These are phyloP conservation scores for Aurelia aurita complex sp. Pacific DNA, from an alignment of 30 jellyfish, hydroid and myxozoan genomes.

Conservation along the genomic window DNA sequence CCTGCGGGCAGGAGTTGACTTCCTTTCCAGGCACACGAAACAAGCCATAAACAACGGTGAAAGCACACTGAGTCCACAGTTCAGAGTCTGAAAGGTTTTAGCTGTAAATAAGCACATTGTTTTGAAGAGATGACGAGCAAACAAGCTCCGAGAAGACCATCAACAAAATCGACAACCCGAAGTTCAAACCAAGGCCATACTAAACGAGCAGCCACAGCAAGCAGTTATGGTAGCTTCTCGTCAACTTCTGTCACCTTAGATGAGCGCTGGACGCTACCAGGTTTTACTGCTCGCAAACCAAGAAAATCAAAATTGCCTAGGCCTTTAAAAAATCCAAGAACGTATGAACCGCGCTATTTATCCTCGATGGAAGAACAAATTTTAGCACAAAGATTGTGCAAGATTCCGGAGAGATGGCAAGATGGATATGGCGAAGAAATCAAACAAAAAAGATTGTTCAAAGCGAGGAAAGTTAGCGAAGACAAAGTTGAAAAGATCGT, in stretches of 20 bases:
- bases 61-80: no score
- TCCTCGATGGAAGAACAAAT: constrained; percentile 49
- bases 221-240: no score
- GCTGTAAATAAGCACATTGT: no score
- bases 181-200: no score
- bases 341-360: constrained; percentile 42
- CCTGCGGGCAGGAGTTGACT: no score
- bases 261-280: constrained; percentile 13
- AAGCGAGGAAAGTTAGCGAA: constrained; percentile 21
- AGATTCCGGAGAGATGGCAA: constrained; percentile 59
- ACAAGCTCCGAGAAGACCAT: background rate
- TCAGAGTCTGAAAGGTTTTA: no score
- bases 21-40: no score
- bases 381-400: constrained; percentile 39
- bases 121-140: background rate
- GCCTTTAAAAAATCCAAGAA: constrained; percentile 41
- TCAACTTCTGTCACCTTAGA: background rate
- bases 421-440: constrained; percentile 42
- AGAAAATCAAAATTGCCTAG: constrained; percentile 50
- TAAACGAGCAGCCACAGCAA: no score
- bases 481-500: constrained; percentile 38
- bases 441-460: constrained; percentile 1
- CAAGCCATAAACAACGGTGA: no score
- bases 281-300: background rate
- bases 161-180: background rate